Evolutionary conservation across 2,113 vertebrate species (phyloP).

Genomic region (Neofelis nebulosa): DNA sequence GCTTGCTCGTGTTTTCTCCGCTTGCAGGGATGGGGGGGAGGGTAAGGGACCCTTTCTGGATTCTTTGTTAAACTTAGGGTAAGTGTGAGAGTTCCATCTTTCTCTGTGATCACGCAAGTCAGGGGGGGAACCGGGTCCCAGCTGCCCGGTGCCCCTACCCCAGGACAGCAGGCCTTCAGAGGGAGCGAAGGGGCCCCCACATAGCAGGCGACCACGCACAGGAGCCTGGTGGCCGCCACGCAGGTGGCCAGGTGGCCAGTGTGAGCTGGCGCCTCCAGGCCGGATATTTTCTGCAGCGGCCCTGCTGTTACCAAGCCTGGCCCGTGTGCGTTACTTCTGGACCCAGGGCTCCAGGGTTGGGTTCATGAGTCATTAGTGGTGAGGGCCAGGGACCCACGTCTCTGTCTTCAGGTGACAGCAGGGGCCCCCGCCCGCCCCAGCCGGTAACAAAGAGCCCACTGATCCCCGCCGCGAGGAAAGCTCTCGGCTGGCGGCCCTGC

Average conservation of each 20-base stretch:
- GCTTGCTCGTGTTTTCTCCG: neutral
- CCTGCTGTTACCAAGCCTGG: accelerated
- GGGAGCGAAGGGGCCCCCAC: accelerated
- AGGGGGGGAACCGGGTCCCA: neutral
- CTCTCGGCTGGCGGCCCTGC: accelerated
- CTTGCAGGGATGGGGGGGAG: neutral
- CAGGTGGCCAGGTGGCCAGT: neutral
- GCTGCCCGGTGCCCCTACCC: neutral
- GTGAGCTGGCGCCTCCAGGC: accelerated
- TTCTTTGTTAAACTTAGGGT: neutral
- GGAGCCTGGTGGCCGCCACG: too few relatives aligned
- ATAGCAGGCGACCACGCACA: accelerated
- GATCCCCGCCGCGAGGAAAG: accelerated
- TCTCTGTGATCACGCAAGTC: neutral
- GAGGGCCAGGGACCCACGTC: neutral
- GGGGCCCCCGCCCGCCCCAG: accelerated
- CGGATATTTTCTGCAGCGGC: neutral
- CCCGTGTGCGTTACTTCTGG: accelerated
- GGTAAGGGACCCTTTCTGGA: neutral
- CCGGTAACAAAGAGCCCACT: neutral
- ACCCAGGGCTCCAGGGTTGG: too few relatives aligned
- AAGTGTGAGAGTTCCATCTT: neutral
- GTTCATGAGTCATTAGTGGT: accelerated
- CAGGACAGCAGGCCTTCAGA: accelerated
- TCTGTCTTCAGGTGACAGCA: neutral